Percentiles rank a stretch among this genome's conserved stretches.
phyloP scores from a whole-genome alignment of 2,888 invertebrate species.

The Limnephilus lunatus region DNA sequence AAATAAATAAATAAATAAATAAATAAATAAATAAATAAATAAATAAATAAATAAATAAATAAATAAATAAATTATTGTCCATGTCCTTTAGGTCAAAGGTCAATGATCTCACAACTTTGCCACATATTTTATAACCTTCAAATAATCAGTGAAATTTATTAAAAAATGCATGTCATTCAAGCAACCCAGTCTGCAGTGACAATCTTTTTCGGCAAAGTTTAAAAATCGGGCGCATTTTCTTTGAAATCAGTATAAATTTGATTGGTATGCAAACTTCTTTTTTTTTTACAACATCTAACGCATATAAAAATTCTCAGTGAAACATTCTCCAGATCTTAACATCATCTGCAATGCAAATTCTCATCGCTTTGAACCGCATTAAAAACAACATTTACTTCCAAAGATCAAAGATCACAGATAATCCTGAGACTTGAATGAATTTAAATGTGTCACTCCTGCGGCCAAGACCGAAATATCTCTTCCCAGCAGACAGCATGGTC shows the following conservation, averaged over 20 bases:
- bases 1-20: too few relatives aligned
- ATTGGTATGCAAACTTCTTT: background rate
- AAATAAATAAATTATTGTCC: too few relatives aligned
- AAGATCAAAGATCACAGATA: background rate
- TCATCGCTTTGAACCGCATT: background rate
- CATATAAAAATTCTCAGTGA: background rate
- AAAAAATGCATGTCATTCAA: background rate
- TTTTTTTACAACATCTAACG: background rate
- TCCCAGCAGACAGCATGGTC: slow-evolving; percentile 23
- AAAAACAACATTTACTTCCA: background rate
- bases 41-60: too few relatives aligned
- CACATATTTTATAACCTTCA: too few relatives aligned
- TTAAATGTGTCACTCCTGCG: slow-evolving; percentile 19
- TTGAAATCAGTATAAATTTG: background rate
- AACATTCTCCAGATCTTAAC: background rate
- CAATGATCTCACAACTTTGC: too few relatives aligned
- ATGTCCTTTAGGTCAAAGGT: too few relatives aligned
- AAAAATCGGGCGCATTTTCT: background rate
- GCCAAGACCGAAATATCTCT: slow-evolving; percentile 4
- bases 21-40: too few relatives aligned
- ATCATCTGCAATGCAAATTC: background rate
- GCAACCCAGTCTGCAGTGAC: background rate
- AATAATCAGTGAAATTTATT: too few relatives aligned
- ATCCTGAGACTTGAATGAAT: slow-evolving; percentile 25
- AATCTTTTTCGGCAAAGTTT: background rate